Evolutionary conservation across 2,113 vertebrate genomes (phyloP).

Genomic region (Clarias magur): DNA sequence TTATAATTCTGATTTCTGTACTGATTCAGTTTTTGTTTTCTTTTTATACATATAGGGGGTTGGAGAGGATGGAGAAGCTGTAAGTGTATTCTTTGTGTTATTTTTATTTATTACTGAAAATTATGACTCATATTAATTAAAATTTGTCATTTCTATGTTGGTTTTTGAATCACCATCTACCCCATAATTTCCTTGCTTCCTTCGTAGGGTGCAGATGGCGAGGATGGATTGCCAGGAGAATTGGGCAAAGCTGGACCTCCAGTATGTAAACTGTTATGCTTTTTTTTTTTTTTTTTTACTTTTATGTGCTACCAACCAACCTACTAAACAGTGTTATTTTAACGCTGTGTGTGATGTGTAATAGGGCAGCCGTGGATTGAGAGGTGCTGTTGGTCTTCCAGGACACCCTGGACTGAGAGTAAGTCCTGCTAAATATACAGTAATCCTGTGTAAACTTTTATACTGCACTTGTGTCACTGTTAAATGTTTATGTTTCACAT

Average conservation of each 20-base stretch:
- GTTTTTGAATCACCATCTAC: not conserved
- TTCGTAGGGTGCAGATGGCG: conserved; percentile 84
- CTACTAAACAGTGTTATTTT: not conserved
- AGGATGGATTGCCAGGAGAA: conserved; percentile 89
- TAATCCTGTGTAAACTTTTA: not conserved
- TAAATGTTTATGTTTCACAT: not conserved
- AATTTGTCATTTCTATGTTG: not conserved
- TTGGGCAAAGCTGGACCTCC: conserved; percentile 83
- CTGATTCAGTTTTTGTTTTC: not conserved
- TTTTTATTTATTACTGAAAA: not conserved
- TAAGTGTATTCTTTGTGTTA: conserved; percentile 69
- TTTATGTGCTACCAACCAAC: not conserved
- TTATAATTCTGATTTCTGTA: not conserved
- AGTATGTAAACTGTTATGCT: conserved; percentile 75
- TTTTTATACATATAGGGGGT: conserved; percentile 74
- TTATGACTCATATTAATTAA: not conserved
- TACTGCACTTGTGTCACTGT: not conserved
- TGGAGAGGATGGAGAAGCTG: conserved; percentile 82
- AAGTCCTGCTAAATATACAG: conserved; percentile 57
- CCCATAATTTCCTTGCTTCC: conserved; percentile 17
- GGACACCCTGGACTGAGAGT: conserved; percentile 84
- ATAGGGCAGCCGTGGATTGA: conserved; percentile 84
- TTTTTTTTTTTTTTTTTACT: not conserved
- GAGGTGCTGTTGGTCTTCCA: conserved; percentile 81
- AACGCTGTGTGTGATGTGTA: conserved; percentile 4